These are phyloP conservation scores for Gastrophysa polygoni DNA, from an alignment of 2,888 invertebrate genomes.

Conservation along the genomic window DNA sequence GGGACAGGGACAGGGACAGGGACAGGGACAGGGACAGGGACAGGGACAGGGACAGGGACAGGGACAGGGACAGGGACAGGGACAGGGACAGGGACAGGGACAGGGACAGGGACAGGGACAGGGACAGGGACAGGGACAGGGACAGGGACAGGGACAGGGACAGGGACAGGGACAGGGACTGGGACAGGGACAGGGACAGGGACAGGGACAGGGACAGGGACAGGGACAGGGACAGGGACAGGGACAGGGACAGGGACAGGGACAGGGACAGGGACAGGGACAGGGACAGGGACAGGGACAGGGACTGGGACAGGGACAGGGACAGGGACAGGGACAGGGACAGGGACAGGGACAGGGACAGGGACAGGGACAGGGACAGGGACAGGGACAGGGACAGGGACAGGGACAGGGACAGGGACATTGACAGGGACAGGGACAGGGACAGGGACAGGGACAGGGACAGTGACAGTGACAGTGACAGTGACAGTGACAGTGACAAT, in stretches of 20 bases:
- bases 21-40: background rate
- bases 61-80: conserved; percentile 1
- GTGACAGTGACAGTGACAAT: background rate
- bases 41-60: background rate
- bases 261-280: background rate
- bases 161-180: background rate
- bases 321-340: conserved; percentile 3
- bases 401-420: background rate
- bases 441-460: conserved; percentile 3
- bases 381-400: conserved; percentile 1
- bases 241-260: background rate
- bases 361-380: conserved; percentile 1
- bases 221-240: background rate
- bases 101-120: background rate
- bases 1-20: background rate
- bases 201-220: background rate
- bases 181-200: background rate
- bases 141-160: background rate
- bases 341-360: background rate
- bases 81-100: conserved; percentile 1
- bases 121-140: background rate
- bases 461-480: background rate
- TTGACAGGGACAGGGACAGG: background rate
- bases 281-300: background rate
- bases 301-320: background rate